Percentiles rank a stretch among this genome's conserved stretches.
phyloP scores from a whole-genome alignment of 2,888 invertebrate genomes.

The Metopia argyrocephala region DNA sequence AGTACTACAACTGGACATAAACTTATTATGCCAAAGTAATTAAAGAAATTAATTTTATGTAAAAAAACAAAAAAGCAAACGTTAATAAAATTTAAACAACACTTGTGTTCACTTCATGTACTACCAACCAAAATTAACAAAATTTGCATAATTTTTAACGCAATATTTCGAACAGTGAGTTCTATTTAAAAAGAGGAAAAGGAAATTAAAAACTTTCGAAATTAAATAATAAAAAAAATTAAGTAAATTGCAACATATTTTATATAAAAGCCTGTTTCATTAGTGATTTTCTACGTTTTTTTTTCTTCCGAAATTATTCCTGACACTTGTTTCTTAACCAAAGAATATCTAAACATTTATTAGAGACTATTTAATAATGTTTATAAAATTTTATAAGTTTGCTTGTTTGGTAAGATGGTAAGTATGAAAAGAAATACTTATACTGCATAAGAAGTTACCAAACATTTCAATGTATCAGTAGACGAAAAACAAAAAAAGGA shows the following conservation, averaged over 20 bases:
- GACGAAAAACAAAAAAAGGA: not conserved
- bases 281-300: not conserved
- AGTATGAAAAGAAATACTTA: too few species aligned
- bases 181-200: not conserved
- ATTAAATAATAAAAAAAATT: not conserved
- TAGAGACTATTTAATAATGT: slow-evolving; percentile 33
- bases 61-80: not conserved
- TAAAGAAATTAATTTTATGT: not conserved
- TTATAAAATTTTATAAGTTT: not conserved
- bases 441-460: too few species aligned
- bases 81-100: slow-evolving; percentile 3
- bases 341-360: slow-evolving; percentile 26
- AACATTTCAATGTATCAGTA: too few species aligned
- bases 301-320: not conserved
- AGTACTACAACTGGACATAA: not conserved
- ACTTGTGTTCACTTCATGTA: not conserved
- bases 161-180: not conserved
- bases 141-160: slow-evolving; percentile 5
- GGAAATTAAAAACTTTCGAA: slow-evolving; percentile 10
- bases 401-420: too few species aligned
- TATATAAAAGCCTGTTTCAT: not conserved
- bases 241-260: slow-evolving; percentile 15
- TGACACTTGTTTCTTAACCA: not conserved
- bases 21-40: not conserved
- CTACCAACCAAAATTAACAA: not conserved